Evolutionary conservation across 92 coral and sea anemone genomes (phyloP).

Genomic region (Isaurus tuberculatus): DNA sequence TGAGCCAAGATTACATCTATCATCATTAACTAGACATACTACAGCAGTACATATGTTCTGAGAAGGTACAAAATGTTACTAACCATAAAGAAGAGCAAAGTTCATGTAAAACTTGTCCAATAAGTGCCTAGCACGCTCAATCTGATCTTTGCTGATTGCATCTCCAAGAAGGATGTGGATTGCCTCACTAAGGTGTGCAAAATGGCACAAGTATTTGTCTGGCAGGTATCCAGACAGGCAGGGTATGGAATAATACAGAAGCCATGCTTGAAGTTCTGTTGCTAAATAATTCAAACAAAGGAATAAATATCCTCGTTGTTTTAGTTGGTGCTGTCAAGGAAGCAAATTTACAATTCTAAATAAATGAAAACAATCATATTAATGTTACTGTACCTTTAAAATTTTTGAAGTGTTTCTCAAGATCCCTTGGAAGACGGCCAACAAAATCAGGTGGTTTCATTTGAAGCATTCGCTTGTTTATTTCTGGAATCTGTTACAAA

Average conservation of each 20-base stretch:
- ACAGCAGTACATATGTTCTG: too few species aligned
- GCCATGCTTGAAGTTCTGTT: conserved; percentile 64
- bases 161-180: conserved; percentile 62
- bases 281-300: conserved; percentile 64
- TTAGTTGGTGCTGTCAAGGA: not conserved
- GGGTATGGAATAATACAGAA: conserved; percentile 65
- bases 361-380: too few species aligned
- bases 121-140: conserved; percentile 33
- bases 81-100: conserved; percentile 51
- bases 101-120: conserved; percentile 50
- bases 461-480: conserved; percentile 30
- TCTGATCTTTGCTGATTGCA: conserved; percentile 33
- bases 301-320: not conserved
- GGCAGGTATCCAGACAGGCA: conserved; percentile 66
- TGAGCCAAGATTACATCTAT: too few species aligned
- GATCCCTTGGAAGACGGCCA: conserved; percentile 48
- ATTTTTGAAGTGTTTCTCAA: conserved; percentile 57
- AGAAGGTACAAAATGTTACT: too few species aligned
- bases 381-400: conserved; percentile 19
- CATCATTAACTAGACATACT: too few species aligned
- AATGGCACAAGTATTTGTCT: conserved; percentile 50
- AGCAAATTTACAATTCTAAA: too few species aligned
- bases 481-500: conserved; percentile 9
- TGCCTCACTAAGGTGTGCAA: conserved; percentile 68
- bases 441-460: conserved; percentile 59